Evolutionary conservation across 2,888 invertebrate genomes (phyloP).

Genomic region (Tipula unca): DNA sequence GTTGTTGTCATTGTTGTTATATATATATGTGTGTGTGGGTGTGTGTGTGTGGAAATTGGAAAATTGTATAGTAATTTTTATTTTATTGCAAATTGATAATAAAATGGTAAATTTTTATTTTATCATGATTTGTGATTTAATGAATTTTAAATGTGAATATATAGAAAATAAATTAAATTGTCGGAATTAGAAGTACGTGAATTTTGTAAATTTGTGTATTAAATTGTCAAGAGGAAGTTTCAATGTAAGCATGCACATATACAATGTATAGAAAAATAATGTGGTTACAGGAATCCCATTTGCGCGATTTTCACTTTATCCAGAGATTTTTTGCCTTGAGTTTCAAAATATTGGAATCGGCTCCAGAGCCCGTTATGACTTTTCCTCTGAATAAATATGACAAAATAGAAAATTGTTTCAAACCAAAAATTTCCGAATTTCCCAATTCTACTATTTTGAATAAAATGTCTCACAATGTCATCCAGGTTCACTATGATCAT

Average conservation of each 20-base stretch:
- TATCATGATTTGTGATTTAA: slow-evolving; percentile 2
- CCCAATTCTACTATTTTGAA: too few relatives aligned
- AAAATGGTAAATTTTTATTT: background rate
- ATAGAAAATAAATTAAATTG: background rate
- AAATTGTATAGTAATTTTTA: background rate
- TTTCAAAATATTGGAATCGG: too few relatives aligned
- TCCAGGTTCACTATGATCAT: too few relatives aligned
- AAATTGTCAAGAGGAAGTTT: background rate
- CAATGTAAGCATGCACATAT: background rate
- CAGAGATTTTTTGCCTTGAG: too few relatives aligned
- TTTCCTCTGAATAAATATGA: too few relatives aligned
- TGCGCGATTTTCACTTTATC: too few relatives aligned
- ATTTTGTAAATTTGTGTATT: background rate
- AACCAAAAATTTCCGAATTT: too few relatives aligned
- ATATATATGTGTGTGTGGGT: background rate
- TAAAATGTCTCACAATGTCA: too few relatives aligned
- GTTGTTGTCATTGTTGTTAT: background rate
- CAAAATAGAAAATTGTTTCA: too few relatives aligned
- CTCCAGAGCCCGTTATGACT: too few relatives aligned
- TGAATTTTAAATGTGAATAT: background rate
- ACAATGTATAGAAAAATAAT: background rate
- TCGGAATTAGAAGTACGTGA: background rate
- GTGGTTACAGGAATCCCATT: too few relatives aligned
- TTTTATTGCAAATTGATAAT: slow-evolving; percentile 14
- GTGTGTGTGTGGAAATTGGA: background rate